Evolutionary conservation across 23 tunicate genomes (phyloP), one percentile per base, ranked within the genome.

Genomic region (Styela plicata): DNA sequence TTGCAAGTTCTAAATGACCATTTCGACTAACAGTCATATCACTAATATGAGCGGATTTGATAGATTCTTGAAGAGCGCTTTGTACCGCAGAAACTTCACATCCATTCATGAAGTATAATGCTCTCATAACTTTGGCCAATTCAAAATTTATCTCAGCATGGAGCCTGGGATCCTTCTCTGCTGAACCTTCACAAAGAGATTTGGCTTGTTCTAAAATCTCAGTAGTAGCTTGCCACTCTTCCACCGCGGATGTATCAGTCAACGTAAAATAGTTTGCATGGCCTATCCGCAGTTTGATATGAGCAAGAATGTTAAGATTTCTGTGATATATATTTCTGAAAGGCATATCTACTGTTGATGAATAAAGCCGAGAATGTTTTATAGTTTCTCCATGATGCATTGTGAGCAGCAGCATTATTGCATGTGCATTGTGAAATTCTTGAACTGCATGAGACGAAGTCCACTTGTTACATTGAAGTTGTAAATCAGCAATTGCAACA

Each of bases 301-400:
- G 98, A 36, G 90, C 89, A 2, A 93, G 91, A 33, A 93, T 64
- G 2, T 66, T 74, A 28, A 82, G 77, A 67, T 83, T 29, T n/a
- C 73, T 22, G 34, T 82, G 76, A 79, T 85, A 88, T 7, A 82
- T 61, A 74, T 93, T 93, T 24, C 52, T 34, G 0, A 85, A 74
- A 20, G 89, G 87, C 21, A 79, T 32, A 13, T 29, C 83, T 22
- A 88, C 28, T 21, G 85, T 63, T 16, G 93, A 93, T 20, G 86
- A 35, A n/a, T 82, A 86, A 20, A 63, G 35, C 19, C 82, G 63
- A 2, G 29, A 67, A 37, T 92, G 97, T 20, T 23, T 36, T 17
- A 93, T 85, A 1, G 74, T 82, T 67, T 88, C 98, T 27, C 98
- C 93, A 71, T 88, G 89, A 26, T 88, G 84, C 89, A 93, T 83